Percentiles rank a stretch among this genome's conserved stretches.
These are phyloP conservation scores for Melieria crassipennis DNA, from an alignment of 2,888 invertebrate species.

Conservation along the genomic window DNA sequence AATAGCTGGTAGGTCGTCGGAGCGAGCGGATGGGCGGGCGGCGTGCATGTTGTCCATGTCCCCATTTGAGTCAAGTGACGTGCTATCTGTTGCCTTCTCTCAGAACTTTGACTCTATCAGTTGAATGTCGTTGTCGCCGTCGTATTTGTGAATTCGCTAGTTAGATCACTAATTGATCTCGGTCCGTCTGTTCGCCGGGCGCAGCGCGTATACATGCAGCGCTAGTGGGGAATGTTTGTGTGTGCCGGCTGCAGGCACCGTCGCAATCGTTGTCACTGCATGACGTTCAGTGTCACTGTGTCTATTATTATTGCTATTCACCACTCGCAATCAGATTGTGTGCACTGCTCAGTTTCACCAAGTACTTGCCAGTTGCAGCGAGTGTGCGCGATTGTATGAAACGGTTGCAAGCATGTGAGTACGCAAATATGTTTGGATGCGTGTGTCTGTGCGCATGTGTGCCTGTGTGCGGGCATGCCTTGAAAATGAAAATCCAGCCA, in stretches of 20 bases:
- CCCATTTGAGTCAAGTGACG: conserved; percentile 65
- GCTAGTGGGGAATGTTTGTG: conserved; percentile 8
- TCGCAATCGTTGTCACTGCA: conserved; percentile 37
- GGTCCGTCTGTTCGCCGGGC: conserved; percentile 23
- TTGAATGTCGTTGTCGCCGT: conserved; percentile 61
- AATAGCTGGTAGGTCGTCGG: conserved; percentile 20
- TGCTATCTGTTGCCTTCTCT: conserved; percentile 65
- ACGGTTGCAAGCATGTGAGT: conserved; percentile 9
- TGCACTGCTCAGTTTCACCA: conserved; percentile 43
- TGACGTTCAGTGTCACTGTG: conserved; percentile 60
- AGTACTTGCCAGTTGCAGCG: conserved; percentile 15
- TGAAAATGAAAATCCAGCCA: conserved; percentile 34
- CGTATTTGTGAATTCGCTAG: conserved; percentile 32
- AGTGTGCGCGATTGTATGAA: background rate
- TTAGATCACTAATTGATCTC: conserved; percentile 40
- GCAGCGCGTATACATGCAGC: background rate
- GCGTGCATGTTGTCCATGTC: conserved; percentile 63
- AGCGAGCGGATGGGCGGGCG: conserved; percentile 38
- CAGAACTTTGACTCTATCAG: conserved; percentile 65
- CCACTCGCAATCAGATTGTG: conserved; percentile 31
- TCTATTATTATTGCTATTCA: conserved; percentile 55
- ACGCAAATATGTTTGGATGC: background rate
- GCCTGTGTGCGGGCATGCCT: background rate
- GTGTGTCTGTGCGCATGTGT: conserved; percentile 5
- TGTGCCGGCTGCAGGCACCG: conserved; percentile 1